Base-by-base conservation (phyloP, 2,113 vertebrate species). In the Cygnus buccinator region DNA sequence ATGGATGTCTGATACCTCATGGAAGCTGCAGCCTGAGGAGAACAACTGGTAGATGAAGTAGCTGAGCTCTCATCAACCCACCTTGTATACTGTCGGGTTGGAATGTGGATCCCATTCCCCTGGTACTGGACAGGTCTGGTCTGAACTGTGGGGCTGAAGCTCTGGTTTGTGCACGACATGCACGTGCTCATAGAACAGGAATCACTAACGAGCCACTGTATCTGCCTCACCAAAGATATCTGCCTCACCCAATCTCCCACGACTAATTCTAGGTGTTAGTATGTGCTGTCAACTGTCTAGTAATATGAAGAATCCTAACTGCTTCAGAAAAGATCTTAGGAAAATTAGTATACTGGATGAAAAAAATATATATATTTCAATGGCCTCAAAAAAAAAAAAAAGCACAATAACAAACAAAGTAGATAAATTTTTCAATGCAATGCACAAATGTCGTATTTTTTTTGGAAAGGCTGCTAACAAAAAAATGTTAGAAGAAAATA, bases 41-140 rank as follows among this genome's bases (percentile, higher is more conserved):
- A 85, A 63, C 10, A 87, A 58, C 63, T 31, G 11, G 44, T 62
- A 18, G 3, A 0, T 8, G 25, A 1, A 29, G 50, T 10, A 81
- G 91, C 22, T 0, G 4, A 83, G 55, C 55, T 35, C 65, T 10
- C 41, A 91, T 8, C 28, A 22, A 20, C 23, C n/a, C 35, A 44
- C 19, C 1, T 39, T 10, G 5, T 9, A 6, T 0, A 0, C 43
- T 0, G 2, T 15, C n/a, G 20, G 12, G 20, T 11, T 57, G 25
- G 48, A 67, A 23, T 1, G 18, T 77, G 7, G 2, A 4, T 22
- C 20, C 43, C 22, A 9, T 4, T 75, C 29, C 55, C 10, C 14
- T 0, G 0, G 23, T 68, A 39, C 19, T 8, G 43, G 8, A 63
- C 18, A 28, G 11, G n/a, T 46, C 57, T n/a, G 26, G 11, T 29